These are phyloP conservation scores for Tholera decimalis DNA, from an alignment of 2,888 invertebrate genomes.

Conservation along the genomic window DNA sequence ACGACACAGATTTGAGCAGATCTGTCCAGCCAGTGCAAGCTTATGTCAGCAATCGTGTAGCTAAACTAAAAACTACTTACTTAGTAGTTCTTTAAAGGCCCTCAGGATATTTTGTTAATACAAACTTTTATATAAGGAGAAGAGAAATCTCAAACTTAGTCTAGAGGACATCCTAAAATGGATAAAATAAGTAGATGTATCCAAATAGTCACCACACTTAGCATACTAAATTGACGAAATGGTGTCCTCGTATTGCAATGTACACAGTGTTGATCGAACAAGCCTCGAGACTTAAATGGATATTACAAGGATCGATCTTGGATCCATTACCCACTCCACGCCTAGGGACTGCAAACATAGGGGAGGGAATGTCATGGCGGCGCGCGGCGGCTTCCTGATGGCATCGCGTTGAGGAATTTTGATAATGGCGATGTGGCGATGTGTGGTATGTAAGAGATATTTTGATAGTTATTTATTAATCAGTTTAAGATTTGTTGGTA, in stretches of 20 bases:
- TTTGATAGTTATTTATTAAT: neutral
- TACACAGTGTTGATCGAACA: conserved; percentile 65
- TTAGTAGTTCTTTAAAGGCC: too few species aligned
- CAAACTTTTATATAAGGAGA: too few species aligned
- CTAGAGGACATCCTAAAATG: conserved; percentile 14
- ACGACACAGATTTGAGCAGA: too few species aligned
- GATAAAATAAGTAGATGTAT: conserved; percentile 13
- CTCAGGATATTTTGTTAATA: neutral
- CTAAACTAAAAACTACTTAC: too few species aligned
- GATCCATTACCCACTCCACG: conserved; percentile 81
- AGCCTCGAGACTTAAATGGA: conserved; percentile 77
- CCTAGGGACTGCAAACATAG: conserved; percentile 61
- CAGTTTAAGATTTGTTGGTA: neutral
- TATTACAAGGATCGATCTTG: conserved; percentile 78
- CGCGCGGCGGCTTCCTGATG: conserved; percentile 7
- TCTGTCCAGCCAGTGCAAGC: too few species aligned
- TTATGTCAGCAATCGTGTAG: too few species aligned
- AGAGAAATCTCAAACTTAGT: conserved; percentile 1
- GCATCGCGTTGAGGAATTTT: conserved; percentile 13
- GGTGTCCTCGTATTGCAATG: conserved; percentile 53
- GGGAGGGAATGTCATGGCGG: conserved; percentile 42
- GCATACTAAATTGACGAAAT: conserved; percentile 24
- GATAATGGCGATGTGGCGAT: conserved; percentile 35
- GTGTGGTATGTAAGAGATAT: neutral
- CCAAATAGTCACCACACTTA: conserved; percentile 1